A percentile compares a stretch with the other conserved stretches of the same genome.
Evolutionary conservation across 2,113 vertebrate genomes (phyloP).

Genomic region (Diphyllodes magnificus): DNA sequence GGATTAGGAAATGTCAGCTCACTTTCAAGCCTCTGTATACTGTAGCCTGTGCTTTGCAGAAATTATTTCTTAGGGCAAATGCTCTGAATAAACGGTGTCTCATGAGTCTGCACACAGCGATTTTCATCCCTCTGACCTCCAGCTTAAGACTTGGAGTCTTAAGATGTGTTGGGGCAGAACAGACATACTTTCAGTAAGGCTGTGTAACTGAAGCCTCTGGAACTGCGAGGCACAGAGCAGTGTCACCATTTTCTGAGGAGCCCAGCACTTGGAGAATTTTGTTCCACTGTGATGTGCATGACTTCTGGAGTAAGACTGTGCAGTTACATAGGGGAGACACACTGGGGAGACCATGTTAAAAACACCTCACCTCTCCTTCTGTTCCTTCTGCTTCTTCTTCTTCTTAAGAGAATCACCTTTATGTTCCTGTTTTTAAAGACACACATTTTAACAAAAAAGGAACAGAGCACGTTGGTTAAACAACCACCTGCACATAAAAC

Average conservation of each 20-base stretch:
- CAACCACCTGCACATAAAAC: neutral
- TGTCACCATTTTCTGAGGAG: neutral
- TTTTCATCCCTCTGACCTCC: neutral
- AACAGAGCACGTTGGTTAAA: neutral
- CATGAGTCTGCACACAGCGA: neutral
- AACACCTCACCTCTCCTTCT: slow-evolving; percentile 73
- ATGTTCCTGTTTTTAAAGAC: slow-evolving; percentile 53
- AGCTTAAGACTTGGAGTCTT: neutral
- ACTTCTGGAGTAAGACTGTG: neutral
- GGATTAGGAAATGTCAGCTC: neutral
- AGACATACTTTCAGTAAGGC: neutral
- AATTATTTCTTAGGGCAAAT: neutral
- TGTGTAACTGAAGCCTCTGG: neutral
- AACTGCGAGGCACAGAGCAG: neutral
- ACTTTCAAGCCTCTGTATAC: neutral
- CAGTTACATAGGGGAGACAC: neutral
- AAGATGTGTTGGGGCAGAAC: neutral
- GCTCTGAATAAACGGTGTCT: neutral
- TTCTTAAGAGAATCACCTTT: slow-evolving; percentile 71
- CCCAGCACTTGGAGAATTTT: neutral
- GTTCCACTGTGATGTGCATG: neutral
- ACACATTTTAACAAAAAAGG: neutral
- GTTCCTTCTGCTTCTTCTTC: slow-evolving; percentile 73
- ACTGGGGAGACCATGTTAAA: neutral
- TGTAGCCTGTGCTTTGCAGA: neutral